These are phyloP conservation scores for Drosophila hamatofila DNA, from an alignment of 2,888 invertebrate species.

Conservation along the genomic window DNA sequence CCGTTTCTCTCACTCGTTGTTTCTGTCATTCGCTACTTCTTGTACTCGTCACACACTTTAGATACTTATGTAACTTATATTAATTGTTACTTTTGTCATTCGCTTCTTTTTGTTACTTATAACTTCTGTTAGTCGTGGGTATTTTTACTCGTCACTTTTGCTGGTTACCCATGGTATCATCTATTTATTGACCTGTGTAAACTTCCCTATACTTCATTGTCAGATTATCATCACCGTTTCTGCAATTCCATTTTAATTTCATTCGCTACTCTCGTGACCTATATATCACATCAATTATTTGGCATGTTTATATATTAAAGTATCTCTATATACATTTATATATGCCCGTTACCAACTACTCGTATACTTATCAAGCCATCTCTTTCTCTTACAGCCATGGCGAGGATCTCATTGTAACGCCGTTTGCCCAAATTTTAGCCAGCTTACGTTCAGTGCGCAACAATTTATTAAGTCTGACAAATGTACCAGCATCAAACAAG, in stretches of 20 bases:
- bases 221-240: not conserved
- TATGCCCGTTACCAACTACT: not conserved
- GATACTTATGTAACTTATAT: too few species aligned
- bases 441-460: conserved; percentile 99
- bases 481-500: conserved; percentile 92
- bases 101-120: not conserved
- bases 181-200: not conserved
- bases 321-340: conserved; percentile 8
- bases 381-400: conserved; percentile 89
- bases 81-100: not conserved
- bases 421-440: conserved; percentile 99
- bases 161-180: not conserved
- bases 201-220: not conserved
- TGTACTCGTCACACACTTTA: not conserved
- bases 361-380: not conserved
- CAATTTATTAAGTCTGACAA: conserved; percentile 99
- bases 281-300: not conserved
- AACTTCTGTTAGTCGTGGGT: too few species aligned
- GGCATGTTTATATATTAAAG: not conserved
- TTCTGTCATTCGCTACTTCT: not conserved
- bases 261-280: not conserved
- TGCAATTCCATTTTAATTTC: not conserved
- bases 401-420: conserved; percentile 99
- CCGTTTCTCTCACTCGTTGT: not conserved
- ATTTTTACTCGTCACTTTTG: not conserved